Percentiles rank a stretch among this genome's conserved stretches.
Conservation (phyloP, 2,888 invertebrate genomes). For the Phortica magna region DNA sequence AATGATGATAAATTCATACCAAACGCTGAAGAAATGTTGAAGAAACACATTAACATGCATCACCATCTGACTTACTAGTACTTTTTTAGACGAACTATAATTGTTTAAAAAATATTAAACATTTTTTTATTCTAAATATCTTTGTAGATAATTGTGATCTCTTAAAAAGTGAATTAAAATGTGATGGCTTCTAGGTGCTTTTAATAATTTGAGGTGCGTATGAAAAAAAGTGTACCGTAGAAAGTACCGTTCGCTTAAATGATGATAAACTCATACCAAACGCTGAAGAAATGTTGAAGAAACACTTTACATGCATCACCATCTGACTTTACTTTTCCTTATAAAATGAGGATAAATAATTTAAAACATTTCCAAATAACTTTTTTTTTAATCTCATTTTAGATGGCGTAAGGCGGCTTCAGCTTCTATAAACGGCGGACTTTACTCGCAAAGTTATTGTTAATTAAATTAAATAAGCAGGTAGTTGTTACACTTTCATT, state of each 20-base stretch:
- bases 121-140: not conserved
- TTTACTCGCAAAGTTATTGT: no score
- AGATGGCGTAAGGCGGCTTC: no score
- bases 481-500: no score
- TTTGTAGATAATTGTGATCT: not conserved
- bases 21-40: slow-evolving; percentile 52
- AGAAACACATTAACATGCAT: slow-evolving; percentile 62
- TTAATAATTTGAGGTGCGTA: not conserved
- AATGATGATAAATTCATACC: slow-evolving; percentile 61
- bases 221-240: no score
- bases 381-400: no score
- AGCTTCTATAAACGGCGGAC: no score
- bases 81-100: not conserved
- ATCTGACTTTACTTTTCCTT: slow-evolving; percentile 51
- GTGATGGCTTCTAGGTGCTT: not conserved
- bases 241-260: slow-evolving; percentile 7
- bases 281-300: slow-evolving; percentile 56
- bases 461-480: no score
- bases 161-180: not conserved
- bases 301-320: slow-evolving; percentile 66
- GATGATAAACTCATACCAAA: slow-evolving; percentile 60
- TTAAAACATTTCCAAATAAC: no score
- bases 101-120: not conserved
- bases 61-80: slow-evolving; percentile 63
- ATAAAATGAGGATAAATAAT: no score